Conservation (phyloP, 1,140 invertebrate species). For the Sitophilus oryzae region DNA sequence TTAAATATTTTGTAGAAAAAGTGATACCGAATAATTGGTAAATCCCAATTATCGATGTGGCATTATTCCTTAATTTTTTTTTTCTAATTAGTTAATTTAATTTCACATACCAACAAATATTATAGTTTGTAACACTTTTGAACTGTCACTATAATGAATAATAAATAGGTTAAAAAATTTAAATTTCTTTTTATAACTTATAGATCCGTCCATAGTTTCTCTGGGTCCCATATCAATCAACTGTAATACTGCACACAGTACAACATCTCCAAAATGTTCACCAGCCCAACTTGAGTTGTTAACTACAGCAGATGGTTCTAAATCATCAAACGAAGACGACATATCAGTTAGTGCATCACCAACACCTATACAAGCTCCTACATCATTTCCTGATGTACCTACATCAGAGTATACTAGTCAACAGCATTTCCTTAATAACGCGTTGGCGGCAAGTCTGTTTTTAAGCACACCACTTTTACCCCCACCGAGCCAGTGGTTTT, state of each 20-base stretch:
- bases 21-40: no score
- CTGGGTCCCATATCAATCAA: constrained; percentile 43
- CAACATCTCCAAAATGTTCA: constrained; percentile 57
- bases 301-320: constrained; percentile 46
- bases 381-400: constrained; percentile 44
- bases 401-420: constrained; percentile 40
- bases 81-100: neutral
- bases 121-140: no score
- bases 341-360: constrained; percentile 63
- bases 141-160: neutral
- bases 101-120: no score
- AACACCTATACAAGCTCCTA: constrained; percentile 49
- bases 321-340: constrained; percentile 51
- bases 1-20: no score
- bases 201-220: constrained; percentile 39
- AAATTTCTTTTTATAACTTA: constrained; percentile 24
- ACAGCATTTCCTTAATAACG: constrained; percentile 55
- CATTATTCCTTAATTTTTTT: no score
- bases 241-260: constrained; percentile 50
- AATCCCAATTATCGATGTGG: no score
- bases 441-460: constrained; percentile 62
- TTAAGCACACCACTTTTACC: constrained; percentile 63
- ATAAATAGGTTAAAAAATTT: neutral
- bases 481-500: constrained; percentile 67
- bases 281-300: constrained; percentile 43